These are phyloP conservation scores for Phalloptychus januarius DNA, from an alignment of 2,797 vertebrate species.

Conservation along the genomic window DNA sequence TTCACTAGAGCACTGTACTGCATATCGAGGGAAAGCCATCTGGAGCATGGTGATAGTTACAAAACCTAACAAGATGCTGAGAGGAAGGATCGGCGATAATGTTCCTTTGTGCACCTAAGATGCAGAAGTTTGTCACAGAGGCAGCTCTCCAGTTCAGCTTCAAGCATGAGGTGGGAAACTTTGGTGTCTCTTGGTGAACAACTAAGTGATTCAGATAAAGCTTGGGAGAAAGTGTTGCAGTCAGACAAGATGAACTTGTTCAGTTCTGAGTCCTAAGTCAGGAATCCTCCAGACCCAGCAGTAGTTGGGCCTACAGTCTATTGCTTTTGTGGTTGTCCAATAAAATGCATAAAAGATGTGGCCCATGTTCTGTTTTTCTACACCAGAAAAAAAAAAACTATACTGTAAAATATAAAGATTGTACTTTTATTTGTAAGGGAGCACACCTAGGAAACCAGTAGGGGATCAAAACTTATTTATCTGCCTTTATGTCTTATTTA, in stretches of 20 bases:
- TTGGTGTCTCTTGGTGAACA: not conserved
- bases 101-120: not conserved
- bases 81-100: not conserved
- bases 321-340: not conserved
- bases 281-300: not conserved
- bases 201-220: not conserved
- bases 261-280: not conserved
- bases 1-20: no score
- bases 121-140: not conserved
- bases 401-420: not conserved
- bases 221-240: not conserved
- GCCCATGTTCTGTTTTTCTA: not conserved
- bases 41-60: not conserved
- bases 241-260: not conserved
- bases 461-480: not conserved
- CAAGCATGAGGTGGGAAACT: not conserved
- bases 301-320: not conserved
- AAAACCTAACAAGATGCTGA: not conserved
- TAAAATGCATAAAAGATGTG: not conserved
- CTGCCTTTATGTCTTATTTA: not conserved
- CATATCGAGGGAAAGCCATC: no score
- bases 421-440: not conserved
- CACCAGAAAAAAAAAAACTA: not conserved
- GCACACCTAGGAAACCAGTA: not conserved
- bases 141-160: not conserved